A percentile compares a stretch with the other conserved stretches of the same genome.
Conservation (phyloP, 2,113 vertebrate genomes). For the Dipodomys spectabilis region DNA sequence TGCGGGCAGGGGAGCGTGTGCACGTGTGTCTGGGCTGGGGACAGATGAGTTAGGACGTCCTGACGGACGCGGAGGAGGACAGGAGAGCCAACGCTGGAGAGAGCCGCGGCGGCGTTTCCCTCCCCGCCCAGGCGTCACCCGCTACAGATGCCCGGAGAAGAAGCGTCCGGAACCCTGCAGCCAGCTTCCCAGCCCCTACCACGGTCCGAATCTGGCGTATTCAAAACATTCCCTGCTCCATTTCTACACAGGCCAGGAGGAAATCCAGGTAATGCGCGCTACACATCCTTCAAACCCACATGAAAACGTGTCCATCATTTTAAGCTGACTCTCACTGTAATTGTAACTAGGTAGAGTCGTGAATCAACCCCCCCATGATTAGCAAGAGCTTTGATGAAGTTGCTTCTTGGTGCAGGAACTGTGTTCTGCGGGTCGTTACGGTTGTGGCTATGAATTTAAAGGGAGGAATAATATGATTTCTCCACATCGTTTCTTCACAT, state of each 20-base stretch:
- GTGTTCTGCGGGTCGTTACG: constrained; percentile 53
- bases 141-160: background rate
- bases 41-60: no score
- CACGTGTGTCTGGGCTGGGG: background rate
- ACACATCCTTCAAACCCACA: background rate
- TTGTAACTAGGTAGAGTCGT: constrained; percentile 49
- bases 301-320: constrained; percentile 66
- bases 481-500: constrained; percentile 43
- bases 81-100: no score
- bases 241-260: constrained; percentile 27
- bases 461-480: constrained; percentile 15
- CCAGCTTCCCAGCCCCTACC: constrained; percentile 4
- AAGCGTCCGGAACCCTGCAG: background rate
- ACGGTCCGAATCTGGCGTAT: constrained; percentile 13
- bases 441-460: constrained; percentile 72
- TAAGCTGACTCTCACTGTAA: constrained; percentile 66
- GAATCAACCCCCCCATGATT: constrained; percentile 59
- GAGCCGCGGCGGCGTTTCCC: no score
- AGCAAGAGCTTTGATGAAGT: constrained; percentile 61
- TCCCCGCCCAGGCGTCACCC: no score
- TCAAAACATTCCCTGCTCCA: constrained; percentile 24
- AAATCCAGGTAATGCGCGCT: constrained; percentile 64
- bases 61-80: no score
- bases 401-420: constrained; percentile 5
- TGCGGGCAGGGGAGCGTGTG: no score